Conservation (phyloP, 2,888 invertebrate genomes). For the Coecobrya sp. region DNA sequence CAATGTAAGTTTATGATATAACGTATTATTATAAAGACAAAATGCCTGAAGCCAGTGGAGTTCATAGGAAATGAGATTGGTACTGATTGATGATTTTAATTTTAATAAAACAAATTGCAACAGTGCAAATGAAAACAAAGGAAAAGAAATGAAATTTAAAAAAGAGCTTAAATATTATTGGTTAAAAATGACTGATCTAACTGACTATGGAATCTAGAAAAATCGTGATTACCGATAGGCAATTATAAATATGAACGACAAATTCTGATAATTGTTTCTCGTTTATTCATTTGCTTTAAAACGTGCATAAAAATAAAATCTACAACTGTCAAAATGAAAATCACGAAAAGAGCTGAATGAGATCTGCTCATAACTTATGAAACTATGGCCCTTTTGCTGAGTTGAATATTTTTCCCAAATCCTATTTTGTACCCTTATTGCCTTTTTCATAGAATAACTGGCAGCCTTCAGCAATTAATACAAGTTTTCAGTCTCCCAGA, state of each 20-base stretch:
- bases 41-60: neutral
- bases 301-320: too few relatives aligned
- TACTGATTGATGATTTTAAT: constrained; percentile 5
- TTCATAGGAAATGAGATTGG: neutral
- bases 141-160: too few relatives aligned
- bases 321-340: neutral
- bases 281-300: too few relatives aligned
- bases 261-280: too few relatives aligned
- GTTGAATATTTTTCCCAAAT: neutral
- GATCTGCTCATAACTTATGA: neutral
- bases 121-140: neutral
- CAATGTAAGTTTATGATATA: neutral
- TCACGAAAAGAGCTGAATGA: neutral
- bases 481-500: neutral
- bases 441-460: neutral
- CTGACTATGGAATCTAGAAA: too few relatives aligned
- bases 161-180: too few relatives aligned
- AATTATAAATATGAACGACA: too few relatives aligned
- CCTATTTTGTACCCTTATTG: neutral
- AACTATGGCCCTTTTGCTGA: too few relatives aligned
- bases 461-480: constrained; percentile 25
- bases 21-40: neutral
- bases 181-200: too few relatives aligned
- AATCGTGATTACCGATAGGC: too few relatives aligned
- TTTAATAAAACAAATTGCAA: neutral